phyloP scores from a whole-genome alignment of 2,888 invertebrate species.

The Hypolimnas misippus region DNA sequence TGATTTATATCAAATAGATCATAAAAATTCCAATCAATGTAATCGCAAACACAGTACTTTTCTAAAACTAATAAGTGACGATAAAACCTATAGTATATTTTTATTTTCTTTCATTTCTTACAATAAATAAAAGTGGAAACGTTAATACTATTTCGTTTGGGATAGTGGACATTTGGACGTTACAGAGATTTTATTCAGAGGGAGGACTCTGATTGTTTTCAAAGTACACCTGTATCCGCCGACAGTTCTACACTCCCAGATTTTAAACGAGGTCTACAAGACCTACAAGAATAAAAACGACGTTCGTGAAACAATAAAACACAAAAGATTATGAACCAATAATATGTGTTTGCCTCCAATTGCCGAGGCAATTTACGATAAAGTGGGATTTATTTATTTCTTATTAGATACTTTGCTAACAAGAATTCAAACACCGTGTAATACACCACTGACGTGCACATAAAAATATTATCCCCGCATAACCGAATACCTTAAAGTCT shows the following conservation, averaged over 20 bases:
- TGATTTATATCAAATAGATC: too few species aligned
- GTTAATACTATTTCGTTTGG: neutral
- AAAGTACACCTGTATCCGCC: conserved; percentile 72
- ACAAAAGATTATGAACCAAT: neutral
- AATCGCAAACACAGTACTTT: too few species aligned
- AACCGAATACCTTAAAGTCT: conserved; percentile 29
- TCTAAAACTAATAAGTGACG: neutral
- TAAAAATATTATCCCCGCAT: conserved; percentile 17
- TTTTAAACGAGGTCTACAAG: conserved; percentile 56
- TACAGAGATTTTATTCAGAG: conserved; percentile 41
- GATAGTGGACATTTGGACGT: conserved; percentile 41
- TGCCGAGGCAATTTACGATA: neutral
- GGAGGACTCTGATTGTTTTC: conserved; percentile 46
- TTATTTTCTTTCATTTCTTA: neutral
- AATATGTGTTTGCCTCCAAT: neutral
- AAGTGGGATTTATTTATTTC: neutral
- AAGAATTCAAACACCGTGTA: neutral
- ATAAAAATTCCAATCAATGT: too few species aligned
- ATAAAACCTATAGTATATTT: neutral
- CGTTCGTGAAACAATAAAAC: conserved; percentile 10
- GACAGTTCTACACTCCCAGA: conserved; percentile 65
- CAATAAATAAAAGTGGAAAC: neutral
- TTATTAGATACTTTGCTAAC: conserved; percentile 4
- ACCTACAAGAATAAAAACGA: conserved; percentile 33
- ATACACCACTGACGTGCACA: neutral